Evolutionary conservation across 2,797 vertebrate genomes (phyloP), one percentile per base, ranked within the genome.

Genomic region (Sebastes itinus): DNA sequence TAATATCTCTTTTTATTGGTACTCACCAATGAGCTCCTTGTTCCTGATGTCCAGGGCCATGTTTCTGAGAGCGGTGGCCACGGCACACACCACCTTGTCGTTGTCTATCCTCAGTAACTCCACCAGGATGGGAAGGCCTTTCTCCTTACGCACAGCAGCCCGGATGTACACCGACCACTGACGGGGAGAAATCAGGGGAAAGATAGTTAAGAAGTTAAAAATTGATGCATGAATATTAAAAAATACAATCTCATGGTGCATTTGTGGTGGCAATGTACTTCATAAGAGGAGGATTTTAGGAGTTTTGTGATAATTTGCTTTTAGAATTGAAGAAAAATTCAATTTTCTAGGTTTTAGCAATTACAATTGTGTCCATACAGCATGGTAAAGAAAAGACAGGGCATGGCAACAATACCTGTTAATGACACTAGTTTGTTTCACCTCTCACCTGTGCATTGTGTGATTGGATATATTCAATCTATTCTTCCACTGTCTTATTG

Each of bases 1-100:
- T 49, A 30, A 12, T 18, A 14, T 56, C 10, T 32, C n/a, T 55
- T 13, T 56, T 14, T 10, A n/a, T 64, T n/a, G 35, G 12, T 14
- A 92, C 98, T 52, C 95, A 99, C 98, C 98, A 32, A 99, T 99
- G 85, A 99, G 95, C 82, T 99, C 98, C 93, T 99, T 99, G 94
- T 99, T 99, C 95, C 98, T 97, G 91, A 99, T 97, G 92, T 99
- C 98, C 95, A 99, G 94, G 85, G 98, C 98, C 98, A 99, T 99
- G 92, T 99, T 99, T 88, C 98, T 95, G 87, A 99, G 97, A 11
- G 98, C 98, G 1, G 98, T 99, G 87, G 98, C 98, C 76, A 99
- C 98, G 1, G 98, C 98, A 73, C 98, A 99, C 59, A 99, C 98
- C 84, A 99, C 98, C 42, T 98, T 97, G 92, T 99, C 98, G 6